Evolutionary conservation across 2,888 invertebrate species (phyloP).

Genomic region (Masnerella sp.): DNA sequence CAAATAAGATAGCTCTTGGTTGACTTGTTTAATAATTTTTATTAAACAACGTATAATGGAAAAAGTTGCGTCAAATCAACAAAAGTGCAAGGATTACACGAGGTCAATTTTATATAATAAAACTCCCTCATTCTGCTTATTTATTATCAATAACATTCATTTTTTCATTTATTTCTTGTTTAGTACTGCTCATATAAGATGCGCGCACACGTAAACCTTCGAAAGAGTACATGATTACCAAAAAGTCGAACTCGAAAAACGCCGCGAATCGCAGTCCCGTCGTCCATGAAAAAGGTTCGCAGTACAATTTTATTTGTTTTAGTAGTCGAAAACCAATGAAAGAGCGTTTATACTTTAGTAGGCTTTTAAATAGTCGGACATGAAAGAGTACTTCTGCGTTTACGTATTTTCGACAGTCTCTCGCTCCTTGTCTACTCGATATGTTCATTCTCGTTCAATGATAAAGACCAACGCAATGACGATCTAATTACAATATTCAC

Average conservation of each 20-base stretch:
- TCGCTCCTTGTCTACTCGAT: constrained; percentile 38
- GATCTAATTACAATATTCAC: too few species aligned
- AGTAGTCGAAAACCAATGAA: constrained; percentile 7
- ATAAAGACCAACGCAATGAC: background rate
- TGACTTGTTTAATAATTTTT: constrained; percentile 44
- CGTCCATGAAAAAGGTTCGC: constrained; percentile 23
- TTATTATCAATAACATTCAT: constrained; percentile 62
- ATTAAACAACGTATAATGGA: constrained; percentile 49
- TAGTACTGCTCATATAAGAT: constrained; percentile 58
- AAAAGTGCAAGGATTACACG: constrained; percentile 54
- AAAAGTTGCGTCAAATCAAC: constrained; percentile 48
- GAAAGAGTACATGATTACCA: constrained; percentile 55
- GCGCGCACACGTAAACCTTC: constrained; percentile 58
- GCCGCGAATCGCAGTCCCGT: constrained; percentile 13
- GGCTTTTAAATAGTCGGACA: constrained; percentile 14
- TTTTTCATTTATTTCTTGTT: constrained; percentile 58
- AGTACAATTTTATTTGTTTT: too few species aligned
- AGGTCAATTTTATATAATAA: constrained; percentile 57
- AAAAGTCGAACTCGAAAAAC: constrained; percentile 57
- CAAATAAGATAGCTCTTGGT: constrained; percentile 13
- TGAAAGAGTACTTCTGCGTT: constrained; percentile 57
- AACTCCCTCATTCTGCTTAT: constrained; percentile 60
- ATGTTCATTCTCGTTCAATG: constrained; percentile 48
- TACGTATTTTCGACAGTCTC: constrained; percentile 32
- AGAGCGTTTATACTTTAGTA: constrained; percentile 20